These are phyloP conservation scores for Notechis scutatus DNA, from an alignment of 2,113 vertebrate genomes.

Conservation along the genomic window DNA sequence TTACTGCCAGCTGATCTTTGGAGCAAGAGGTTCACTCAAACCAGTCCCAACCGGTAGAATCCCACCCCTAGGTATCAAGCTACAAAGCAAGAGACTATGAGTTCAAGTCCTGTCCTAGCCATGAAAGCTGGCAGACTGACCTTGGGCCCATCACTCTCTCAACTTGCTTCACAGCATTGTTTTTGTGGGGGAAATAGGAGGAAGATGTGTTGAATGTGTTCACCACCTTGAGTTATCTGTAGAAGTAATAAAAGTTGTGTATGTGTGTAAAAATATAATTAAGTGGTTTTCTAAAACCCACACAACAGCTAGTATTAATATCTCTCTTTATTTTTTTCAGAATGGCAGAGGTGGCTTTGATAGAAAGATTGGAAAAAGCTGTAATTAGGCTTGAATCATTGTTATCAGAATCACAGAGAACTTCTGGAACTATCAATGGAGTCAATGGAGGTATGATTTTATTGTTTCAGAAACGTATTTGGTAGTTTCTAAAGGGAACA, in stretches of 20 bases:
- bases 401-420: constrained; percentile 66
- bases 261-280: not conserved
- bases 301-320: constrained; percentile 7
- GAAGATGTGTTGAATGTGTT: not conserved
- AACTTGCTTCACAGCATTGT: not conserved
- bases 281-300: not conserved
- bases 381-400: constrained; percentile 86
- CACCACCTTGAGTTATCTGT: not conserved
- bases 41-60: too few species aligned
- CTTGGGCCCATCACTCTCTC: not conserved
- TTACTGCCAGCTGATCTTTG: too few species aligned
- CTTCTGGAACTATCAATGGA: constrained; percentile 69
- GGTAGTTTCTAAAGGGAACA: not conserved
- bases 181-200: not conserved
- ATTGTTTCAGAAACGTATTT: constrained; percentile 16
- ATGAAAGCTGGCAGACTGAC: not conserved
- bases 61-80: not conserved
- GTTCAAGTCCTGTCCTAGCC: not conserved
- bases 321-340: constrained; percentile 62
- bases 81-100: not conserved
- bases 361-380: constrained; percentile 87
- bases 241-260: not conserved
- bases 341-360: constrained; percentile 76
- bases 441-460: constrained; percentile 75
- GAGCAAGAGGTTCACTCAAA: too few species aligned